Conservation (phyloP, 2,797 vertebrate genomes). For the Paramormyrops hopkinsi region DNA sequence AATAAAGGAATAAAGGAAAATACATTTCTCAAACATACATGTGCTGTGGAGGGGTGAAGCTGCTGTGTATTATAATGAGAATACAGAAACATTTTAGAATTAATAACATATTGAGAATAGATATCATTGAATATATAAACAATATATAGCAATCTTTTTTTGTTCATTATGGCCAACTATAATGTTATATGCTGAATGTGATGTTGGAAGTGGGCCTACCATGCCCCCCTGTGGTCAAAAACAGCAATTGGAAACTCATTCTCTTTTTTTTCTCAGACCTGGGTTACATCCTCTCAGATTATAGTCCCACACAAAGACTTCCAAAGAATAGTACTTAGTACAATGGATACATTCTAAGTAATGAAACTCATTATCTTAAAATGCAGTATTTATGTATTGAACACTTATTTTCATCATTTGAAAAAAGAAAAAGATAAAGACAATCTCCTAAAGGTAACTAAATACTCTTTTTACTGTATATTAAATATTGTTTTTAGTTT, state of each 20-base stretch:
- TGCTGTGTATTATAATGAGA: constrained; percentile 41
- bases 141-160: constrained; percentile 16
- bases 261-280: neutral
- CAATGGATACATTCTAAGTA: neutral
- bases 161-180: constrained; percentile 19
- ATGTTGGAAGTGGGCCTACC: constrained; percentile 53
- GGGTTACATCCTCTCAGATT: neutral
- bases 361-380: neutral
- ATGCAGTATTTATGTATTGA: neutral
- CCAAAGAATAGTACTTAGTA: neutral
- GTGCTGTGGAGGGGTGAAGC: neutral
- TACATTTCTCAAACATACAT: neutral
- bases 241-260: constrained; percentile 29
- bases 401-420: neutral
- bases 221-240: constrained; percentile 67
- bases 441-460: neutral
- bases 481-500: neutral
- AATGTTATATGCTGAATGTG: constrained; percentile 42
- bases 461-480: neutral
- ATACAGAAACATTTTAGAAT: constrained; percentile 50
- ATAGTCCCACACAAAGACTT: neutral
- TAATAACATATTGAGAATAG: constrained; percentile 46
- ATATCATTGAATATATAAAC: constrained; percentile 7
- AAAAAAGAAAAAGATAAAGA: neutral
- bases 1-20: constrained; percentile 19